Evolutionary conservation across 2,888 invertebrate species (phyloP), one percentile per base, ranked within the genome.

Genomic region (Drosophila paranaensis): DNA sequence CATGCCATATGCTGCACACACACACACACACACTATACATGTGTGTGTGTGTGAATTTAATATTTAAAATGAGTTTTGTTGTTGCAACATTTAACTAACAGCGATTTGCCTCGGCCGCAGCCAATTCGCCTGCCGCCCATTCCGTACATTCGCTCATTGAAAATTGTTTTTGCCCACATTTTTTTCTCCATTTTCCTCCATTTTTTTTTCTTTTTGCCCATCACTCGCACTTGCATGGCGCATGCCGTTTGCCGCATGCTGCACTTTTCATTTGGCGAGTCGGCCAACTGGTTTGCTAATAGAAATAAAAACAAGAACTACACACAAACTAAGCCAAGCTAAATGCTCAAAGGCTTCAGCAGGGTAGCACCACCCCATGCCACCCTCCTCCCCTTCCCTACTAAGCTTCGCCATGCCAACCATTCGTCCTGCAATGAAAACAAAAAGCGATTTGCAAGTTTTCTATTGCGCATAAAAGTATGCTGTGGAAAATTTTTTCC

Each of bases 391-490:
- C 62, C 30, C 13, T n/a, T 6, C n/a, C 0, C 16, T 37, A 5
- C 13, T 1, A 25, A n/a, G 14, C 51, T 35, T 6, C 40, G 13
- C 11, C 16, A 27, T n/a, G 5, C 10, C 57, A 13, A 11, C 51
- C 42, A 53, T 48, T 60, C 65, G 54, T 35, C 57, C 64, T 60
- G 68, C 84, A 88, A 86, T 86, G 88, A 84, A 84, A 84, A 84
- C 87, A 84, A 89, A 85, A 85, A 85, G 85, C 84, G 83, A 89
- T 85, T 85, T 88, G 85, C 89, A 85, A 85, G 87, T 87, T 85
- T 84, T 88, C 84, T 84, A 84, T 84, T 84, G 84, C 84, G 84
- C 84, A 84, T 84, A 88, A 84, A 88, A 88, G 88, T 88, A 85
- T 88, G 84, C 88, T 86, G 71, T 78, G 86, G 82, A 72, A 76